Evolutionary conservation across 2,113 vertebrate species (phyloP).

Genomic region (Hippocampus mohnikei): DNA sequence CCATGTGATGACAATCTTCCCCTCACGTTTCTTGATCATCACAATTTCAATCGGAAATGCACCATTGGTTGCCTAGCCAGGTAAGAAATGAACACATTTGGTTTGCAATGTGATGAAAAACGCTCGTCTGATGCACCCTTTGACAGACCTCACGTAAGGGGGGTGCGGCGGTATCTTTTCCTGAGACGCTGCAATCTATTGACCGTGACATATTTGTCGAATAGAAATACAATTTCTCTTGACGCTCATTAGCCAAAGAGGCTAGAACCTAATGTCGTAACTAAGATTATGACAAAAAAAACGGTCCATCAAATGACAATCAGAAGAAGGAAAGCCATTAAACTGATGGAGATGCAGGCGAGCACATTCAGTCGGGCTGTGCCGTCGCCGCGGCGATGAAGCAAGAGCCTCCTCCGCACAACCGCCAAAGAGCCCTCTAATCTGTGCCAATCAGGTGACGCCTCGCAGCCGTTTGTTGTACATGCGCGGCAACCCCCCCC

Average conservation of each 20-base stretch:
- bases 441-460: conserved; percentile 69
- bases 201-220: too few relatives aligned
- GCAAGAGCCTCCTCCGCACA: conserved; percentile 58
- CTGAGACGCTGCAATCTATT: too few relatives aligned
- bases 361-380: conserved; percentile 35
- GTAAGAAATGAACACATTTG: neutral
- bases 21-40: neutral
- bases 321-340: conserved; percentile 16
- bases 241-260: neutral
- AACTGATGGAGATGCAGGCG: conserved; percentile 6
- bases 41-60: neutral
- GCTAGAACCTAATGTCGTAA: neutral
- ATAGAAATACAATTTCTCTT: too few relatives aligned
- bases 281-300: neutral
- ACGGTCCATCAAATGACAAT: neutral
- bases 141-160: neutral
- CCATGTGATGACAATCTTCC: neutral
- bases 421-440: conserved; percentile 54
- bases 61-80: neutral
- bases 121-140: neutral
- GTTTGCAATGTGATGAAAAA: neutral
- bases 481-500: conserved; percentile 39
- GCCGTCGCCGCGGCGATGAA: conserved; percentile 34
- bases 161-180: neutral
- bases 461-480: conserved; percentile 60